Conservation (phyloP, 1,140 invertebrate species). For the Brachionus calyciflorus region DNA sequence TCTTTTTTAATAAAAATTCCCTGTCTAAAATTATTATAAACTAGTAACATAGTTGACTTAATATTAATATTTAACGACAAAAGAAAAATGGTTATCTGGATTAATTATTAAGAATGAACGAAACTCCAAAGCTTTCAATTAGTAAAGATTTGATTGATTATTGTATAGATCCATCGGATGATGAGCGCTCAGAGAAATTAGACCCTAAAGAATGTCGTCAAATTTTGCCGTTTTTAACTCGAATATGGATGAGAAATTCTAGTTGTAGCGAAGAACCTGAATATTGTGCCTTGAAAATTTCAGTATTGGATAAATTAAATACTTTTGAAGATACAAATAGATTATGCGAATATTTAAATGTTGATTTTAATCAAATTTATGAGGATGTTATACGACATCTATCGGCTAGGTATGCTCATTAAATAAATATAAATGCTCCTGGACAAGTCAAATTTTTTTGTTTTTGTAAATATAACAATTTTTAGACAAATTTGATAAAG, state of each 20-base stretch:
- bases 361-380: constrained; percentile 44
- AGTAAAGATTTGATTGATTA: constrained; percentile 40
- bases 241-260: constrained; percentile 11
- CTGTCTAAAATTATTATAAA: neutral
- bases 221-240: constrained; percentile 28
- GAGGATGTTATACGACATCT: constrained; percentile 40
- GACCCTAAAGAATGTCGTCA: constrained; percentile 10
- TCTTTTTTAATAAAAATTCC: neutral
- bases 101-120: constrained; percentile 46
- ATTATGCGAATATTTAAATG: constrained; percentile 20
- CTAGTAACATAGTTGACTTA: constrained; percentile 42
- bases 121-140: neutral
- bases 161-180: constrained; percentile 5
- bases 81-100: too few species aligned
- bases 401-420: constrained; percentile 6
- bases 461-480: too few species aligned
- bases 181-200: neutral
- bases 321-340: constrained; percentile 23
- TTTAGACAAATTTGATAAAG: too few species aligned
- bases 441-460: too few species aligned
- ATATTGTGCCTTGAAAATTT: neutral
- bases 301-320: neutral
- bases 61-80: too few species aligned
- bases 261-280: neutral
- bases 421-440: too few species aligned